Evolutionary conservation across 2,113 vertebrate genomes (phyloP).

Genomic region (Ageneiosus marmoratus): DNA sequence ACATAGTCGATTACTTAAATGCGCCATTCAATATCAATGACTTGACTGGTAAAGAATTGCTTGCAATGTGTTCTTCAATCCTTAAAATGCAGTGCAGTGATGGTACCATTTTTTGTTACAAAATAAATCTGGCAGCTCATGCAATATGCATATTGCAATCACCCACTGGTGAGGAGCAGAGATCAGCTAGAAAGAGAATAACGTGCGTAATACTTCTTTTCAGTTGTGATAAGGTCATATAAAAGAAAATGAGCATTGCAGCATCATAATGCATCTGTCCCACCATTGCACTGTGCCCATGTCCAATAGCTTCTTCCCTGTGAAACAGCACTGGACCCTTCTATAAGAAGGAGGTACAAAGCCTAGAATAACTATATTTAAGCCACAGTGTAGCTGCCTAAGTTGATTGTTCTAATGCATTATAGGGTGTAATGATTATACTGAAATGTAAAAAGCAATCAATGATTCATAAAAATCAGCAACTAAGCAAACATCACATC

Average conservation of each 20-base stretch:
- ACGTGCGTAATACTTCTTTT: conserved; percentile 4
- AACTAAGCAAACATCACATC: no score
- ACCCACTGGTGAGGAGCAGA: conserved; percentile 33
- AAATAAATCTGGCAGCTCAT: conserved; percentile 51
- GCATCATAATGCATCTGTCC: neutral
- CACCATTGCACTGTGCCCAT: neutral
- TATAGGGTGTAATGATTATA: conserved; percentile 33
- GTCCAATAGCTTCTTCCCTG: neutral
- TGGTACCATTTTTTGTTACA: conserved; percentile 47
- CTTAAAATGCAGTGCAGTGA: conserved; percentile 28
- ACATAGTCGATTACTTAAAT: neutral
- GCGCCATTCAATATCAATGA: neutral
- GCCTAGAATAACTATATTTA: conserved; percentile 22
- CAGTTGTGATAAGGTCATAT: conserved; percentile 12
- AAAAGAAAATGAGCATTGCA: conserved; percentile 12
- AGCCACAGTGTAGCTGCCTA: conserved; percentile 22
- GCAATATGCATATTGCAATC: conserved; percentile 47
- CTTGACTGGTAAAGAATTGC: neutral
- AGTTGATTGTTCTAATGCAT: conserved; percentile 37
- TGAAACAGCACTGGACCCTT: neutral
- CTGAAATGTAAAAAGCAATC: conserved; percentile 33
- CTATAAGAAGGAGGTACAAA: neutral
- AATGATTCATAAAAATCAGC: conserved; percentile 11
- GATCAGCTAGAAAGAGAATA: conserved; percentile 12
- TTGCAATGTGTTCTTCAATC: neutral